Evolutionary conservation across 2,797 vertebrate genomes (phyloP).

Genomic region (Fundulus diaphanus): DNA sequence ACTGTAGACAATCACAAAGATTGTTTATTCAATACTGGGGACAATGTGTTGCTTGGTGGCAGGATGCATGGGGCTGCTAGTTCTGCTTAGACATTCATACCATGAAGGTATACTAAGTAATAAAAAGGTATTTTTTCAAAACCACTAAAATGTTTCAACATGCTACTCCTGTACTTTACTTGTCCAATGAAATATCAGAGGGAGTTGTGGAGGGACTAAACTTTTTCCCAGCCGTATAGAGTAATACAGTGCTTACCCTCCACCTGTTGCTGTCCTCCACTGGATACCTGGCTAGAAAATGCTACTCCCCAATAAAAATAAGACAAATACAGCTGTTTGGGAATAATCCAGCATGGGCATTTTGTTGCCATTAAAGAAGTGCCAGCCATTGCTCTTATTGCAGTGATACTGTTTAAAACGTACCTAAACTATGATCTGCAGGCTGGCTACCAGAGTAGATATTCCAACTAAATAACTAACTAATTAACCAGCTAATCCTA

Average conservation of each 20-base stretch:
- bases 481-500: not conserved
- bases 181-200: not conserved
- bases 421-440: no score
- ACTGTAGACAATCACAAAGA: conserved; percentile 8
- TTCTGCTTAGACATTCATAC: no score
- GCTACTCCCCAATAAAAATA: not conserved
- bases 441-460: not conserved
- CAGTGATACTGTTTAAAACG: not conserved
- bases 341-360: not conserved
- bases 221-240: not conserved
- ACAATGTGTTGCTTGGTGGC: no score
- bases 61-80: no score
- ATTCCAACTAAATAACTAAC: not conserved
- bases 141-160: not conserved
- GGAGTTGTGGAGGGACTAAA: not conserved
- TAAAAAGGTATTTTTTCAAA: not conserved
- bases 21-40: not conserved
- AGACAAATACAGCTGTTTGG: not conserved
- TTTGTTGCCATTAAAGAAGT: not conserved
- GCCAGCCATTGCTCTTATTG: not conserved
- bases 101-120: not conserved
- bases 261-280: not conserved
- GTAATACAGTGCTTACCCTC: not conserved
- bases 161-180: no score
- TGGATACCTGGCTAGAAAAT: not conserved